Evolutionary conservation across 92 coral and sea anemone genomes (phyloP).

Genomic region (Blastomussa wellsi): DNA sequence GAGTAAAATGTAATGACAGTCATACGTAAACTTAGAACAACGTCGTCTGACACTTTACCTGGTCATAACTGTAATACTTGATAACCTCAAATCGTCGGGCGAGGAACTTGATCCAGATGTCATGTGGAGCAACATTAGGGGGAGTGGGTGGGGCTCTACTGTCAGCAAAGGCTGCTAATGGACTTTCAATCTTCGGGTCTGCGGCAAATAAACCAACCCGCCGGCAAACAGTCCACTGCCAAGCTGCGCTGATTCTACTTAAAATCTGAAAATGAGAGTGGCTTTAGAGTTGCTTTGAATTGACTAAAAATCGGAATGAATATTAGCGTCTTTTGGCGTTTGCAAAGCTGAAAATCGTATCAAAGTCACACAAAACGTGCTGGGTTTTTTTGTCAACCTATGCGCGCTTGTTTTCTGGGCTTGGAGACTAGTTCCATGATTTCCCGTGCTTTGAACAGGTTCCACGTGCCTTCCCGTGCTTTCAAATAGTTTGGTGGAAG

Average conservation of each 20-base stretch:
- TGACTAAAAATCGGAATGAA: too few species aligned
- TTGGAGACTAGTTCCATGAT: too few species aligned
- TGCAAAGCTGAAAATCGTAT: too few species aligned
- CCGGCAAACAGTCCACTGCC: conserved; percentile 99
- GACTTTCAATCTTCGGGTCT: conserved; percentile 72
- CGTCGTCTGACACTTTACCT: conserved; percentile 47
- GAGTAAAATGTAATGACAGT: too few species aligned
- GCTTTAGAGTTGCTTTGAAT: background rate
- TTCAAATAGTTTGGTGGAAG: background rate
- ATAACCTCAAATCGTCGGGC: conserved; percentile 92
- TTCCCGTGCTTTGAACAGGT: background rate
- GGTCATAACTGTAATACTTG: conserved; percentile 90
- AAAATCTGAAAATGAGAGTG: conserved; percentile 71
- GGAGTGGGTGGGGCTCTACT: conserved; percentile 84
- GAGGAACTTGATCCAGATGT: conserved; percentile 96
- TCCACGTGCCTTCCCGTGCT: background rate
- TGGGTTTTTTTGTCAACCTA: too few species aligned
- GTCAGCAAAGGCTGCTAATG: conserved; percentile 87
- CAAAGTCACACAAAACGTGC: too few species aligned
- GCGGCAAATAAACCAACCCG: conserved; percentile 87
- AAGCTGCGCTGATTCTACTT: conserved; percentile 91
- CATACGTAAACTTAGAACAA: too few species aligned
- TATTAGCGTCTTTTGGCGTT: too few species aligned
- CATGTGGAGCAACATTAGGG: conserved; percentile 90
- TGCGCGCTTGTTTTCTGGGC: too few species aligned